These are phyloP conservation scores for Wasmannia auropunctata DNA, from an alignment of 1,140 invertebrate genomes.

Conservation along the genomic window DNA sequence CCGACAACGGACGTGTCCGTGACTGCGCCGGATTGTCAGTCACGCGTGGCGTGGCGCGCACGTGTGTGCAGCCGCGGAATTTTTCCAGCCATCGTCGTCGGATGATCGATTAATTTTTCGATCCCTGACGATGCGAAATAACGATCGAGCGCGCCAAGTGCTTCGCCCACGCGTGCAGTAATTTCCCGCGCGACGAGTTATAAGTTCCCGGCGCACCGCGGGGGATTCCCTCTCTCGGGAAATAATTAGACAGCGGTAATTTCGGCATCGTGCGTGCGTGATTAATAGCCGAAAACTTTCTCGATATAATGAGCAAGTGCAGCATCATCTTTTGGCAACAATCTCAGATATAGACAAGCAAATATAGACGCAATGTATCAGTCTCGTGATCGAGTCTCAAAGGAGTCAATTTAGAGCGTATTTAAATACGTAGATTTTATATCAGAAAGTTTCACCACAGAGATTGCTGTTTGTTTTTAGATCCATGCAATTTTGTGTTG, in stretches of 20 bases:
- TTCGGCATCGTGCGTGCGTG: not conserved
- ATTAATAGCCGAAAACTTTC: conserved; percentile 49
- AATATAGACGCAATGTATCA: not conserved
- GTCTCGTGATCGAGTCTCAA: not conserved
- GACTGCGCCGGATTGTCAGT: conserved; percentile 20
- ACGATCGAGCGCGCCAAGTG: conserved; percentile 20
- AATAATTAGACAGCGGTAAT: conserved; percentile 67
- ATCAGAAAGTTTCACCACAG: not conserved
- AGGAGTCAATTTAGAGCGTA: not conserved
- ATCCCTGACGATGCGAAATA: conserved; percentile 45
- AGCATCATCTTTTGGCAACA: not conserved
- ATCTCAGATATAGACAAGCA: not conserved
- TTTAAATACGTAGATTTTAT: not conserved
- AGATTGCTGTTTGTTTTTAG: not conserved
- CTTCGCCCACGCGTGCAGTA: not conserved
- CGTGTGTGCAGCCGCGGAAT: not conserved
- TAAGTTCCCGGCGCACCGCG: conserved; percentile 38
- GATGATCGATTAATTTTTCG: conserved; percentile 51
- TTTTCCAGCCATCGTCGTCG: not conserved
- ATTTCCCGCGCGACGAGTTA: conserved; percentile 57
- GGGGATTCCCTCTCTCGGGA: conserved; percentile 49
- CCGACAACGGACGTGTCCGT: conserved; percentile 24
- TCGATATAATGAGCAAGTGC: not conserved
- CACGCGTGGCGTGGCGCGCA: not conserved
- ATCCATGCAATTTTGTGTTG: not conserved